Evolutionary conservation across 1,140 invertebrate species (phyloP).

Genomic region (Pararge aegeria): DNA sequence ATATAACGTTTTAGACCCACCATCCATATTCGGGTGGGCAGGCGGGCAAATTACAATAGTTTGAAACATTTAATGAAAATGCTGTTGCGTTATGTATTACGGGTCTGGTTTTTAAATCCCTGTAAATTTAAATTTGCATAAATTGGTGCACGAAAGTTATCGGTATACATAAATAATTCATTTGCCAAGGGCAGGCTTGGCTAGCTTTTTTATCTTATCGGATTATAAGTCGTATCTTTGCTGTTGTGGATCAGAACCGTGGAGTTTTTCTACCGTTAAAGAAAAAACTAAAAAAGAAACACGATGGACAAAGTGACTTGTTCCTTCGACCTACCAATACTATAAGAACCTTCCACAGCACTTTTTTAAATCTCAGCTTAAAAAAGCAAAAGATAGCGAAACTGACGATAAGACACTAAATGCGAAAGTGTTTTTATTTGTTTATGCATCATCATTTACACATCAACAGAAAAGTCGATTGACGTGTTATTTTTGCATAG

Average conservation of each 20-base stretch:
- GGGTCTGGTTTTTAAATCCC: not conserved
- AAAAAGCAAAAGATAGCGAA: too few relatives aligned
- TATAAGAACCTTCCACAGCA: too few relatives aligned
- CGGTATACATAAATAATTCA: constrained; percentile 10
- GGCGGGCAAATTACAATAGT: too few relatives aligned
- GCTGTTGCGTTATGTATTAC: not conserved
- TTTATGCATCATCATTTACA: too few relatives aligned
- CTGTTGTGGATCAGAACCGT: not conserved
- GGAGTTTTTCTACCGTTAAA: not conserved
- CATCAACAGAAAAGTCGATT: too few relatives aligned
- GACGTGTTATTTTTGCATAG: too few relatives aligned
- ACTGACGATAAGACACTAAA: too few relatives aligned
- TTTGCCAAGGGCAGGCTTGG: constrained; percentile 18
- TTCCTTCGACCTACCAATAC: too few relatives aligned
- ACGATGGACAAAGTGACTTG: not conserved
- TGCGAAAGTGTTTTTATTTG: too few relatives aligned
- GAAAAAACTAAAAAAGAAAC: not conserved
- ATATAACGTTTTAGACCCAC: too few relatives aligned
- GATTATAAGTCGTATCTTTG: constrained; percentile 17
- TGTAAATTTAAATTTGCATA: constrained; percentile 11
- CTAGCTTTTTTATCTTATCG: constrained; percentile 16
- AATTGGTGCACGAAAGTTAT: constrained; percentile 4
- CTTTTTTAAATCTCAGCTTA: too few relatives aligned
- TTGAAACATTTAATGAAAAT: not conserved
- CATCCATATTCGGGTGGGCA: too few relatives aligned